Evolutionary conservation across 1,140 invertebrate species (phyloP), one percentile per base, ranked within the genome.

Genomic region (Drosophila auraria): DNA sequence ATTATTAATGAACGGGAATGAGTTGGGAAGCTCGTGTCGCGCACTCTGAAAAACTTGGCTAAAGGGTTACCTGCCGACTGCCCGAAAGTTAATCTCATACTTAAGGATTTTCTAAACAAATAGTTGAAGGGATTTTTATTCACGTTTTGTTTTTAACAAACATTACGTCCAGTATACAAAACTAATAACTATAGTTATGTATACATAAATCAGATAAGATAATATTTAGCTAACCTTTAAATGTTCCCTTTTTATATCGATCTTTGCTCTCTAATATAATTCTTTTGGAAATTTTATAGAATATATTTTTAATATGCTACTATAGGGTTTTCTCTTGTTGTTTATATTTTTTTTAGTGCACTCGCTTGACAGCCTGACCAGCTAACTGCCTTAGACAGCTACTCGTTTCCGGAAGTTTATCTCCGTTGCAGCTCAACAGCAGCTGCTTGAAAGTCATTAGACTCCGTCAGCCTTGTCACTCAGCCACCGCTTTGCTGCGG

Each of bases 331-430:
- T 7, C 42, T n/a, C 0, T 60, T 45, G n/a, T 45, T 30, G 27
- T 27, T 6, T 7, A 6, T 30, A 6, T 30, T 27, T 65, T 66
- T 49, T 27, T 3, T 2, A 47, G 68, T 71, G 68, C 50, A 47
- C 30, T 61, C 38, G 71, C 68, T 53, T 73, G 70, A 73, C 68
- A 73, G 66, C 53, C 45, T 47, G 57, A 71, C 5, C 45, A 49
- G 57, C 60, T 80, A 70, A 66, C 74, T 59, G 61, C 63, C 57
- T 51, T 53, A 54, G 58, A 75, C 64, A 61, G 84, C 83, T 82
- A 83, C 83, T 89, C 73, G 77, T 78, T 87, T 87, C 81, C 81
- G 84, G 84, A 87, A 89, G 84, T 73, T 73, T 73, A 73, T 73
- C 70, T 73, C 70, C 45, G 47, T 38, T 72, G 70, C 59, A 58